These are phyloP conservation scores for Tholera decimalis DNA, from an alignment of 2,888 invertebrate genomes.

Conservation along the genomic window DNA sequence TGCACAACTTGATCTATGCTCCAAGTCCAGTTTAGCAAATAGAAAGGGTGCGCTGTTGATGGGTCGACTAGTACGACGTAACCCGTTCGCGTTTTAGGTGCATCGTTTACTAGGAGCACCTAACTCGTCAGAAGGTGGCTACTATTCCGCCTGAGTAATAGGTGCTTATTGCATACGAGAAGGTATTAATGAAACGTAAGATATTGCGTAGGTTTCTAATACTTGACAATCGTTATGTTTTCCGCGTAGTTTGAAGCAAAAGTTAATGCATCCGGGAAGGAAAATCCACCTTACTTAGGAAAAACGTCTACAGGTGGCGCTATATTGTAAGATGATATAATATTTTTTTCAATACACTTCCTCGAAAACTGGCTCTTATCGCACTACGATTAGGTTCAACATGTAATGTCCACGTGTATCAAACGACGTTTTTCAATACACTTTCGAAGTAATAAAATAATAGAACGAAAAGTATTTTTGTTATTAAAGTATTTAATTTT, in stretches of 20 bases:
- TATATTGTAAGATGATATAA: background rate
- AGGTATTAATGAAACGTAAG: slow-evolving; percentile 74
- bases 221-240: slow-evolving; percentile 35
- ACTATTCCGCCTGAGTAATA: slow-evolving; percentile 79
- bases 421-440: too few species aligned
- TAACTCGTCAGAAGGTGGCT: slow-evolving; percentile 73
- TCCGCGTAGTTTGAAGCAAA: slow-evolving; percentile 30
- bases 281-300: slow-evolving; percentile 15
- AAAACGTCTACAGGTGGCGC: slow-evolving; percentile 13
- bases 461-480: too few species aligned
- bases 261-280: slow-evolving; percentile 37
- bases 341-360: background rate
- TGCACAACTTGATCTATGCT: background rate
- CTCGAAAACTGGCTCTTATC: too few species aligned
- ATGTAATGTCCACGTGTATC: too few species aligned
- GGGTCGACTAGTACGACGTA: slow-evolving; percentile 61
- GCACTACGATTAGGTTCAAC: too few species aligned
- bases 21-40: background rate
- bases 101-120: slow-evolving; percentile 79
- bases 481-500: too few species aligned
- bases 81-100: slow-evolving; percentile 77
- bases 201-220: slow-evolving; percentile 14
- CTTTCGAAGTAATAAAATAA: too few species aligned
- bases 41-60: slow-evolving; percentile 2
- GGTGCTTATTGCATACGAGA: slow-evolving; percentile 86